Percentiles rank a stretch among this genome's conserved stretches.
Conservation (phyloP, 2,113 vertebrate species). For the Odontesthes bonariensis region DNA sequence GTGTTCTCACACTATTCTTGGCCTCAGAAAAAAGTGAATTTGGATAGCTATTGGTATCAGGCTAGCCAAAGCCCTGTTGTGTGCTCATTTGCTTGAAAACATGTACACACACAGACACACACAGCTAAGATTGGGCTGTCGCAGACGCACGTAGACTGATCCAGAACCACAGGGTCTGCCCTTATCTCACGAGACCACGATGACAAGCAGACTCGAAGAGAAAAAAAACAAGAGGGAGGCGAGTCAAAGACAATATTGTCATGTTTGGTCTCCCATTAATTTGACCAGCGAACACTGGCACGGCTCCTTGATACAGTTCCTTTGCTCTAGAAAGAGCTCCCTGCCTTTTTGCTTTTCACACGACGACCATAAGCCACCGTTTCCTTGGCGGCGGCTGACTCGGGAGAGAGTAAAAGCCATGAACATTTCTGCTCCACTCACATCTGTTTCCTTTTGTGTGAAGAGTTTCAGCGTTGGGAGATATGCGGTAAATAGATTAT, state of each 20-base stretch:
- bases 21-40: slow-evolving; percentile 72
- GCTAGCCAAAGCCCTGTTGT: slow-evolving; percentile 74
- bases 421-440: slow-evolving; percentile 43
- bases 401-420: slow-evolving; percentile 50
- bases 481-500: slow-evolving; percentile 68
- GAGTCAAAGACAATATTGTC: slow-evolving; percentile 51
- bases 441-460: slow-evolving; percentile 61
- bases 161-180: slow-evolving; percentile 66
- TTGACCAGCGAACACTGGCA: slow-evolving; percentile 57
- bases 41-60: slow-evolving; percentile 60
- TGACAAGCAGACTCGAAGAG: slow-evolving; percentile 54
- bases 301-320: slow-evolving; percentile 21
- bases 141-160: slow-evolving; percentile 53
- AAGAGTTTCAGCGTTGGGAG: slow-evolving; percentile 42
- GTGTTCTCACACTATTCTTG: slow-evolving; percentile 71
- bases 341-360: slow-evolving; percentile 43
- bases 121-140: slow-evolving; percentile 47
- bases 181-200: slow-evolving; percentile 68
- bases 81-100: slow-evolving; percentile 61
- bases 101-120: slow-evolving; percentile 41
- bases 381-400: slow-evolving; percentile 47
- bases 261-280: slow-evolving; percentile 61
- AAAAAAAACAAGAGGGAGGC: slow-evolving; percentile 33
- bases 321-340: slow-evolving; percentile 47
- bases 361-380: slow-evolving; percentile 50